A percentile compares a stretch with the other conserved stretches of the same genome.
phyloP scores from a whole-genome alignment of 2,888 invertebrate species.

The Sepiola atlantica region DNA sequence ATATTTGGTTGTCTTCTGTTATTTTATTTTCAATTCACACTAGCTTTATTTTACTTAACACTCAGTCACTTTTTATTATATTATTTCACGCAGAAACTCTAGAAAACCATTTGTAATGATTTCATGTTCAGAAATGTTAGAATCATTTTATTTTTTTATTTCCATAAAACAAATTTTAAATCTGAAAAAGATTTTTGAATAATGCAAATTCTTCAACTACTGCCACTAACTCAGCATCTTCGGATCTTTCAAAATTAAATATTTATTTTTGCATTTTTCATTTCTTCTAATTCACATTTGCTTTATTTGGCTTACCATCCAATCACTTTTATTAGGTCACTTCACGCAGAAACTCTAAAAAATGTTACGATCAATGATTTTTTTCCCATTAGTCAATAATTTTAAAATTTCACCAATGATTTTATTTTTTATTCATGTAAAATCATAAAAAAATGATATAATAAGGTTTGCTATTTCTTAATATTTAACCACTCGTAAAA shows the following conservation, averaged over 20 bases:
- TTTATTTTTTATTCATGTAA: background rate
- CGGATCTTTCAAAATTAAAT: too few relatives aligned
- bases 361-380: background rate
- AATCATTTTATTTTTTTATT: too few relatives aligned
- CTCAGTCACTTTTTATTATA: background rate
- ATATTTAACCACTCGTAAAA: background rate
- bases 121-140: too few relatives aligned
- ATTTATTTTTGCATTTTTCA: too few relatives aligned
- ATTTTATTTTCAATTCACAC: background rate
- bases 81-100: background rate
- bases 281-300: background rate
- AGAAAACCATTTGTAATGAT: background rate
- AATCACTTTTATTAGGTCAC: background rate
- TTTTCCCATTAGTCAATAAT: background rate
- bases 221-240: too few relatives aligned
- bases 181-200: too few relatives aligned
- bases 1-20: background rate
- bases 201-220: too few relatives aligned
- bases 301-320: background rate
- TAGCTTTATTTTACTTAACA: background rate
- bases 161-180: too few relatives aligned
- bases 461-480: background rate
- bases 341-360: background rate
- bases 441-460: background rate
- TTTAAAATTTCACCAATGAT: background rate